These are phyloP conservation scores for Papilio glaucus DNA, from an alignment of 1,140 invertebrate genomes.

Conservation along the genomic window DNA sequence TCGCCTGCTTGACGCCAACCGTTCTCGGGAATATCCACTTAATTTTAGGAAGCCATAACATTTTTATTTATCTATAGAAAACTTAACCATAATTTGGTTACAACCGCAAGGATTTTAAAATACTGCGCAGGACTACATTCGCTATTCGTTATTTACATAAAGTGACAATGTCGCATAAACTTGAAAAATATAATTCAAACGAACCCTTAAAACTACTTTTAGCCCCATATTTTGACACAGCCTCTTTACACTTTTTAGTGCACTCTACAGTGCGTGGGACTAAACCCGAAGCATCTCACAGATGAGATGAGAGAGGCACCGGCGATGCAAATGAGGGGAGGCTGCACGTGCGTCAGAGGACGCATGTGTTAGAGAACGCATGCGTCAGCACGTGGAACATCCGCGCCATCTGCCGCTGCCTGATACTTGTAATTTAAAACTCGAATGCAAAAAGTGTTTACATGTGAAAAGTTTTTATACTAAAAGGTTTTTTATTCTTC, in stretches of 20 bases:
- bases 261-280: not conserved
- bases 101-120: too few relatives aligned
- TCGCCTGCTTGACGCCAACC: too few relatives aligned
- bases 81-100: too few relatives aligned
- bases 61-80: too few relatives aligned
- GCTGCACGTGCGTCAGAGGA: not conserved
- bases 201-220: not conserved
- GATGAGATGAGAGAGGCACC: conserved; percentile 5
- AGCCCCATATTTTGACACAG: not conserved
- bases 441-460: not conserved
- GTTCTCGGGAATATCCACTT: too few relatives aligned
- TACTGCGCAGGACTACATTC: too few relatives aligned
- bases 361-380: not conserved
- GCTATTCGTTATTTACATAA: too few relatives aligned
- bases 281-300: not conserved
- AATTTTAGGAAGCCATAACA: too few relatives aligned
- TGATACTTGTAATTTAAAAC: not conserved
- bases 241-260: not conserved
- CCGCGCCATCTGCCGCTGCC: not conserved
- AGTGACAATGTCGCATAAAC: too few relatives aligned
- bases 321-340: conserved; percentile 13
- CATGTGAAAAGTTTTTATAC: not conserved
- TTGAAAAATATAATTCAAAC: not conserved
- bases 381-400: not conserved
- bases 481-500: not conserved